Percentiles rank a stretch among this genome's conserved stretches.
Evolutionary conservation across 2,797 vertebrate species (phyloP).

Genomic region (Argya squamiceps): DNA sequence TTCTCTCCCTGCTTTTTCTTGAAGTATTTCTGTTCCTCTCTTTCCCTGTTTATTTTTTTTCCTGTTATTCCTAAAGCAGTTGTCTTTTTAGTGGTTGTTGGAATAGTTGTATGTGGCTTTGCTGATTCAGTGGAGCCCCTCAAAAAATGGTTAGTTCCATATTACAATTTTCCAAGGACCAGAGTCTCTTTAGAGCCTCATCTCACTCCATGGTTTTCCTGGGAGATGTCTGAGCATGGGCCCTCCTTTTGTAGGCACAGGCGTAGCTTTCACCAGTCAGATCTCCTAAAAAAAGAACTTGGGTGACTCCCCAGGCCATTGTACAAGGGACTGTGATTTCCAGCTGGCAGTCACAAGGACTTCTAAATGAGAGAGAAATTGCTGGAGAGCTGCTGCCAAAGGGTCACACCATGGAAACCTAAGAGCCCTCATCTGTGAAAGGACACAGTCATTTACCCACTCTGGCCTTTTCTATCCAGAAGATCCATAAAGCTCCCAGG

Average conservation of each 20-base stretch:
- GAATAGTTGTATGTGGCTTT: not conserved
- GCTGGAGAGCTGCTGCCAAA: not conserved
- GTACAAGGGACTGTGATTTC: not conserved
- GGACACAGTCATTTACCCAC: not conserved
- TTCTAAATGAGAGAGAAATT: not conserved
- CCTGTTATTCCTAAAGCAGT: not conserved
- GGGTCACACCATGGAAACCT: not conserved
- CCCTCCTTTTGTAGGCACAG: not conserved
- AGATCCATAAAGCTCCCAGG: not conserved
- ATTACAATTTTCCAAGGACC: not conserved
- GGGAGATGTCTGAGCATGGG: not conserved
- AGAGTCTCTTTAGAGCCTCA: not conserved
- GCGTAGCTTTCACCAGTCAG: not conserved
- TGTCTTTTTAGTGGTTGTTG: not conserved
- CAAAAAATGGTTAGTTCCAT: not conserved
- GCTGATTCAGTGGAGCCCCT: not conserved
- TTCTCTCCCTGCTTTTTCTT: not conserved
- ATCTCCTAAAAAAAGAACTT: not conserved
- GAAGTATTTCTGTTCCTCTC: not conserved
- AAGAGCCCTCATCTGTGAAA: not conserved
- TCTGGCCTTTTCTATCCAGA: not conserved
- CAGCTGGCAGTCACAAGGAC: not conserved
- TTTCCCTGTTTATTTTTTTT: not conserved
- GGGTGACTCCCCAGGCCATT: not conserved
- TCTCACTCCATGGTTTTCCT: not conserved